These are phyloP conservation scores for Anableps anableps DNA, from an alignment of 2,797 vertebrate species.

Conservation along the genomic window DNA sequence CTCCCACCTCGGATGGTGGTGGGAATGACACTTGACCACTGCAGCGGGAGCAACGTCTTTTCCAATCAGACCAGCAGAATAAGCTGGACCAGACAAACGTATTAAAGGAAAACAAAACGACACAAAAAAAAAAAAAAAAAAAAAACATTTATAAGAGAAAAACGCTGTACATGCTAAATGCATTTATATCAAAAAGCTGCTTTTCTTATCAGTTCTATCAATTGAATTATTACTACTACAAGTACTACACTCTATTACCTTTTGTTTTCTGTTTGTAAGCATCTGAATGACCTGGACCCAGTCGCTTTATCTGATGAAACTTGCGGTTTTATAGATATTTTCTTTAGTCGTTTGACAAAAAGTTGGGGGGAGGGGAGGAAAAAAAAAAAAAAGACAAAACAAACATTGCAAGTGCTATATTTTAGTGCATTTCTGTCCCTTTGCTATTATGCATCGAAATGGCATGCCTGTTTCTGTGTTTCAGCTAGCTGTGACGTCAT, in stretches of 20 bases:
- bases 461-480: constrained; percentile 86
- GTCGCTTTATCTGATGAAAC: constrained; percentile 76
- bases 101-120: constrained; percentile 73
- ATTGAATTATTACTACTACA: constrained; percentile 81
- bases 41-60: constrained; percentile 69
- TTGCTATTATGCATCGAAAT: constrained; percentile 81
- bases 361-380: constrained; percentile 14
- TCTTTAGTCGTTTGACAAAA: constrained; percentile 66
- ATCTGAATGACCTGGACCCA: constrained; percentile 79
- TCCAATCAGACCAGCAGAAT: constrained; percentile 84
- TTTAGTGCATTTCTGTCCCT: constrained; percentile 82
- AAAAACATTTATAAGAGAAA: constrained; percentile 85
- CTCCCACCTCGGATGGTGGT: constrained; percentile 56
- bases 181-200: constrained; percentile 97
- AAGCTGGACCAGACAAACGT: constrained; percentile 88
- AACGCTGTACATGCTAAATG: constrained; percentile 92
- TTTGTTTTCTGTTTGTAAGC: constrained; percentile 65
- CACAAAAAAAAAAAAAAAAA: constrained; percentile 39
- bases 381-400: constrained; percentile 68
- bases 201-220: constrained; percentile 87
- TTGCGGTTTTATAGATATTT: constrained; percentile 74
- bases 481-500: constrained; percentile 81
- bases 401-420: constrained; percentile 79
- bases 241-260: constrained; percentile 69
- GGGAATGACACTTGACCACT: constrained; percentile 69